Percentiles rank a stretch among this genome's conserved stretches.
These are phyloP conservation scores for Actenoides hombroni DNA, from an alignment of 2,113 vertebrate genomes.

Conservation along the genomic window DNA sequence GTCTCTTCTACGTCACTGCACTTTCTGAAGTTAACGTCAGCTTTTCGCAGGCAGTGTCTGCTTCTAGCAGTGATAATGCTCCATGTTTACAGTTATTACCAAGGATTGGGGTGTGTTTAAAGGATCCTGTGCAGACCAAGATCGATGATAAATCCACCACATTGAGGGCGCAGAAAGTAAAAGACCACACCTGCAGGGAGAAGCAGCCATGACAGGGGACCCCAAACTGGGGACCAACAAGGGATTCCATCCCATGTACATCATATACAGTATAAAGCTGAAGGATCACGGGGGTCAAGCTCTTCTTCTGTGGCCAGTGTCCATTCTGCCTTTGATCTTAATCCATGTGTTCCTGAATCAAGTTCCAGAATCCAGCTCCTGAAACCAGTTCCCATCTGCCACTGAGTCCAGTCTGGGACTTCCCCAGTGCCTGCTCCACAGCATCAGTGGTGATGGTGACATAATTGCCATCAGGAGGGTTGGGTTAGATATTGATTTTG, in stretches of 20 bases:
- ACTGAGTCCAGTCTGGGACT: background rate
- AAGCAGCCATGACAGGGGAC: background rate
- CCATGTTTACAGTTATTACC: background rate
- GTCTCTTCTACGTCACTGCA: too few relatives aligned
- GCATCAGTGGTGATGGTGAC: background rate
- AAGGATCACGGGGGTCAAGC: background rate
- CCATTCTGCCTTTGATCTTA: background rate
- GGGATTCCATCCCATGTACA: background rate
- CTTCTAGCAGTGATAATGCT: background rate
- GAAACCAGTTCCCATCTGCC: background rate
- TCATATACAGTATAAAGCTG: background rate
- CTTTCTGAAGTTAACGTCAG: too few relatives aligned
- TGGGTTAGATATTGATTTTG: background rate
- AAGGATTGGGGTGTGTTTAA: background rate
- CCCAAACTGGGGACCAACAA: background rate
- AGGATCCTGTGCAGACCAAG: background rate
- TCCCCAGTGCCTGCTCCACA: background rate
- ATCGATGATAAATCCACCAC: background rate
- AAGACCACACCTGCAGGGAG: background rate
- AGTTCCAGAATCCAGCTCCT: too few relatives aligned
- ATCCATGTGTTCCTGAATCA: background rate
- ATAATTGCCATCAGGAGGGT: background rate
- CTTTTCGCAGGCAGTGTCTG: too few relatives aligned
- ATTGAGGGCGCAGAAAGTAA: background rate
- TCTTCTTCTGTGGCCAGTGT: background rate